Conservation (phyloP, 2,797 vertebrate species). For the Melopsittacus undulatus region DNA sequence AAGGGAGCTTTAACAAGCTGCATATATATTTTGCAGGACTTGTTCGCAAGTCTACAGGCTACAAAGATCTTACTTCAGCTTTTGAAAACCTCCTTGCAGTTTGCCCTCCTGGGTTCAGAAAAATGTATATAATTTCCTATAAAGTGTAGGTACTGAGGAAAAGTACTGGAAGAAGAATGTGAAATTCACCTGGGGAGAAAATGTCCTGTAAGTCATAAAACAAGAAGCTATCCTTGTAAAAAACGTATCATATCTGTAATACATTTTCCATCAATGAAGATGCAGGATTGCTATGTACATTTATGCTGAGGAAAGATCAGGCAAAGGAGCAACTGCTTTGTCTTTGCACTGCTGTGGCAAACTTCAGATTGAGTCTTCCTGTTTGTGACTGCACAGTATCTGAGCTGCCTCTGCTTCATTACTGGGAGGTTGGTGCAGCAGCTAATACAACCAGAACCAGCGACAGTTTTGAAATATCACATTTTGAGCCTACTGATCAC, state of each 20-base stretch:
- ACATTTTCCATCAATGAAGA: not conserved
- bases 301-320: not conserved
- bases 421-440: not conserved
- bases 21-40: not conserved
- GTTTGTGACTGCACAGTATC: not conserved
- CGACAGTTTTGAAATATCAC: not conserved
- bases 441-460: not conserved
- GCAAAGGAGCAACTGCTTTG: not conserved
- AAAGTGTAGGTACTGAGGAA: not conserved
- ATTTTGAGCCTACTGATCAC: not conserved
- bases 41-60: not conserved
- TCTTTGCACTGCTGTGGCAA: not conserved
- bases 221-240: not conserved
- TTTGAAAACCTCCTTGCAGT: not conserved
- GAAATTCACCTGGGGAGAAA: not conserved
- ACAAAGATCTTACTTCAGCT: not conserved
- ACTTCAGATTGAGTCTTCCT: not conserved
- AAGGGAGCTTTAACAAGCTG: not conserved
- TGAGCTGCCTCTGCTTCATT: not conserved
- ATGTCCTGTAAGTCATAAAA: not conserved
- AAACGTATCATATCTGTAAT: not conserved
- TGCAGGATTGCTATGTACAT: not conserved
- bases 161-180: not conserved
- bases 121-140: not conserved
- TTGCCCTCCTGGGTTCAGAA: not conserved